Evolutionary conservation across 2,113 vertebrate species (phyloP).

Genomic region (Crotalus tigris): DNA sequence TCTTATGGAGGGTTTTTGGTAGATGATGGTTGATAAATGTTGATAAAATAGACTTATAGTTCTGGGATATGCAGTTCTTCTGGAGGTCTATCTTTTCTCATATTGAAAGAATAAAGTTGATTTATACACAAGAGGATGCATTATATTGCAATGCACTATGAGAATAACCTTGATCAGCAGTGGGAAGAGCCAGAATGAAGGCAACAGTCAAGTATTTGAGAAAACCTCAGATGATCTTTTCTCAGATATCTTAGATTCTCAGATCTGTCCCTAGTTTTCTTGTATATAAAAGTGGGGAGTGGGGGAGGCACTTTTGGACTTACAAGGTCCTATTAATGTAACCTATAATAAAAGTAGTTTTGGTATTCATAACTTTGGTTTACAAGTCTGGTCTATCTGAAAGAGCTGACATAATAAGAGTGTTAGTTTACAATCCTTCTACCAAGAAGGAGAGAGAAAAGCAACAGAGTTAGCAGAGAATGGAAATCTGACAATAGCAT

Average conservation of each 20-base stretch:
- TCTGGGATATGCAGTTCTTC: not conserved
- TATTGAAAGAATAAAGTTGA: not conserved
- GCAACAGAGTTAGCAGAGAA: not conserved
- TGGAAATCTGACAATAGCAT: not conserved
- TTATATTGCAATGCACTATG: not conserved
- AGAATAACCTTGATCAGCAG: not conserved
- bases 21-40: not conserved
- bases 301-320: not conserved
- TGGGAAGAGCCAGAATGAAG: not conserved
- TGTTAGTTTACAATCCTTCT: not conserved
- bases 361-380: not conserved
- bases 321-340: not conserved
- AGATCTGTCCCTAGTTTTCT: not conserved
- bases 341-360: not conserved
- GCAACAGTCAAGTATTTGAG: not conserved
- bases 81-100: not conserved
- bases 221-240: not conserved
- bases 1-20: not conserved
- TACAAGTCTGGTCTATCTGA: not conserved
- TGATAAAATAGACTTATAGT: no score
- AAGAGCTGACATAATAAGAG: not conserved
- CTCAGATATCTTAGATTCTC: not conserved
- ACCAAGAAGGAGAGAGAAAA: not conserved
- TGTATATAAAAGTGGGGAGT: not conserved
- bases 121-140: not conserved